Evolutionary conservation across 1,140 invertebrate species (phyloP), one percentile per base, ranked within the genome.

Genomic region (Dufourea novaeangliae): DNA sequence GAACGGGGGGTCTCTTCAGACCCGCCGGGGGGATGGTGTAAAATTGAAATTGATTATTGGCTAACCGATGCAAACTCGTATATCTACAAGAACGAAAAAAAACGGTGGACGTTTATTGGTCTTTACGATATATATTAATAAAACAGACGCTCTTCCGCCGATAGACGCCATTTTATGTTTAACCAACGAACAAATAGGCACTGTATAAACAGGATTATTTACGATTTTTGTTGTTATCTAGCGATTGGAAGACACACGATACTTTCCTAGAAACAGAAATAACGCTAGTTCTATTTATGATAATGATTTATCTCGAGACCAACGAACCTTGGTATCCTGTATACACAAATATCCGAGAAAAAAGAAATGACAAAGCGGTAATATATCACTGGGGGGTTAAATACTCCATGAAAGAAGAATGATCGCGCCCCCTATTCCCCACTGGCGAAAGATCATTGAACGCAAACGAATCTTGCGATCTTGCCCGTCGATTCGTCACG

Each of bases 401-500:
- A 81, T 64, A 77, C 56, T 14, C 37, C 66, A 56, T 78, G 61
- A 78, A 80, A 80, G 56, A 14, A 59, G 37, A 27, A 56, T 44
- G 50, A 75, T 29, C 70, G 67, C 71, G 32, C 56, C 62, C 59
- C 22, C 25, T 27, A 20, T n/a, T 6, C 29, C 46, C 59, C 54
- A 41, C 72, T 59, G 37, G 17, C 7, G 32, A 78, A 85, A 87
- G 82, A 88, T 84, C 79, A 81, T 88, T 66, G 84, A 80, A 72
- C 64, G 61, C 73, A 81, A 84, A 80, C 75, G 75, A 56, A 63
- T 34, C 46, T n/a, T n/a, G 54, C 54, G 66, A 80, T 81, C 74
- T 85, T 87, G 76, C 79, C n/a, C 83, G 80, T 62, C 85, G 67
- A 89, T 92, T 91, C 84, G 90, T 90, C 81, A 90, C 84, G 87